Base-by-base conservation (phyloP, 2,888 invertebrate species). In the Pristionchus entomophagus region DNA sequence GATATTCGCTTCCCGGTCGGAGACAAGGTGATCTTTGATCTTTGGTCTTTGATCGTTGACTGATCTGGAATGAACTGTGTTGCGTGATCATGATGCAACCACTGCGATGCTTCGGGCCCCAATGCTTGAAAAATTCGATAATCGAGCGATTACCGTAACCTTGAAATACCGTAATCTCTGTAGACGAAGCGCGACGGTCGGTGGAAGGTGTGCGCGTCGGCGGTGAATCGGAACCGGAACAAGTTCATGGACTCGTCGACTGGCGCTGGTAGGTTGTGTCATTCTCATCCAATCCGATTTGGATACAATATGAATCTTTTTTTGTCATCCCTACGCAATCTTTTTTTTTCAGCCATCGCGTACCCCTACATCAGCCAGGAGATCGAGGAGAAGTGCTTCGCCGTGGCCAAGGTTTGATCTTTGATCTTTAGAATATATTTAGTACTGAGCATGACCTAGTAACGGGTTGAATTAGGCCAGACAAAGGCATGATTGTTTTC, bases 171-270 rank as follows among this genome's bases (percentile, higher is more conserved):
- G 3, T 6, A 29, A 19, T 78, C n/a, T 41, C 10, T 78, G 41
- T n/a, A 84, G 83, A 35, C 87, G n/a, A 88, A 87, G 22, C 84
- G 88, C 6, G 88, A 88, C 78, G 88, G 88, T 62, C 80, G 91
- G 26, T 91, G 91, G 91, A 91, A 91, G 86, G 86, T 87, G 19
- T 89, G 89, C 65, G 89, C 88, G 10, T 88, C 88, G 22, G 89
- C 89, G 0, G 90, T 89, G 83, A 91, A 91, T 85, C 83, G 88
- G 35, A 91, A 91, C 85, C 53, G 88, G 32, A 85, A 85, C 77
- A 85, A 85, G 45, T 35, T 38, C 41, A 45, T 85, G 38, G 85
- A 77, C 29, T 45, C 19, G 5, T 82, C 82, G 1, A 84, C 49
- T 2, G 85, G 85, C n/a, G 22, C 17, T 26, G 10, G 5, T 12